Evolutionary conservation across 92 coral and sea anemone genomes (phyloP), one percentile per base, ranked within the genome.

Genomic region (Galaxea fascicularis): DNA sequence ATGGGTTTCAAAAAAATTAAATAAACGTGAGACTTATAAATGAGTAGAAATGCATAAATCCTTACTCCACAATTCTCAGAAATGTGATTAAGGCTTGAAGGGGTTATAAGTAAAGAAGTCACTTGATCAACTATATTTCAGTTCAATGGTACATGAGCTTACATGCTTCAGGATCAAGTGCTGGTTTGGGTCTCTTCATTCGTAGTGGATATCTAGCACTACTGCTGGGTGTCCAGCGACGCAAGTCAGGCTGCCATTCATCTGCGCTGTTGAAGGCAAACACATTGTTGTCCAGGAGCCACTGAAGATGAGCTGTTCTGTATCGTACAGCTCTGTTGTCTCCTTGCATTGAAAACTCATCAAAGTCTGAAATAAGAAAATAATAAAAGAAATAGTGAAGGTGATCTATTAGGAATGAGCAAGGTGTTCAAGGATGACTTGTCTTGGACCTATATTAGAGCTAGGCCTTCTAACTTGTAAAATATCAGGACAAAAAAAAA

Each of bases 161-260:
- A 94, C 98, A 76, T 91, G 93, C 82, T 60, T 93, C 95, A 20
- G 93, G 94, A 78, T 95, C 96, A 65, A 76, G 79, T 16, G 73
- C 54, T 65, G 84, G 70, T 44, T 90, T 87, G 22, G 84, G 65
- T 62, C 1, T 69, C 63, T 85, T 65, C 62, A 83, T 88, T 75
- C 91, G 86, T 30, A 90, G 66, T 3, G 93, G 96, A 44, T 90
- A 95, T 66, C 98, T 92, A 28, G 92, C 96, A 80, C 98, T 94
- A 78, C 88, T 87, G 63, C 95, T 89, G 65, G 95, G 92, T 30
- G 81, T 85, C 85, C 91, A 85, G 30, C 44, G 76, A 24, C 93
- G 85, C 47, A 92, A 57, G 77, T 87, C 81, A 1, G 52, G 62
- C 67, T 90, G 92, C 91, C 87, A 94, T 25, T 86, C 79, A 46